Evolutionary conservation across 2,113 vertebrate species (phyloP).

Genomic region (Sinocyclocheilus rhinocerous): DNA sequence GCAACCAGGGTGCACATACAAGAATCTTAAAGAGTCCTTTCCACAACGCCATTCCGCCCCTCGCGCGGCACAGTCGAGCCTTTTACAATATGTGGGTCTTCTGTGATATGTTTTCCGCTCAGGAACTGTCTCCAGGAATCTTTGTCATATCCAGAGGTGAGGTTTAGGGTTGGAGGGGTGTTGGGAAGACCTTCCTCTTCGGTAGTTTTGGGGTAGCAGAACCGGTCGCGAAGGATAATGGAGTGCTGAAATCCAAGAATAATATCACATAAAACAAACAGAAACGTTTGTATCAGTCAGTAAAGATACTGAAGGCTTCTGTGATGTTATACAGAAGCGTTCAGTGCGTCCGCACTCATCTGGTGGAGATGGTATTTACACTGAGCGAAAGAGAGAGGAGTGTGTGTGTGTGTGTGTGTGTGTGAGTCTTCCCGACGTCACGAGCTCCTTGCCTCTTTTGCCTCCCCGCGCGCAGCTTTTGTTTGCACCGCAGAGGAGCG

Average conservation of each 20-base stretch:
- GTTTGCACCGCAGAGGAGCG: constrained; percentile 50
- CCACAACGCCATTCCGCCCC: constrained; percentile 46
- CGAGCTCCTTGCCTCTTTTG: constrained; percentile 34
- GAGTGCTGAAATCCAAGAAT: neutral
- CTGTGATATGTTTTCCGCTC: constrained; percentile 15
- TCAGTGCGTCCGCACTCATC: constrained; percentile 10
- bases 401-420: neutral
- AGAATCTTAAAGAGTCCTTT: constrained; percentile 29
- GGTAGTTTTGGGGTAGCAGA: neutral
- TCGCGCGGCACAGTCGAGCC: neutral
- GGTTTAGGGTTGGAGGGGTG: neutral
- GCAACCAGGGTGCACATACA: neutral
- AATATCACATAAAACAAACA: neutral
- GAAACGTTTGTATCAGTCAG: neutral
- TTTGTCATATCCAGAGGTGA: constrained; percentile 40
- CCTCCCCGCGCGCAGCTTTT: constrained; percentile 51
- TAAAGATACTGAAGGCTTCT: neutral
- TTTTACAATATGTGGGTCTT: constrained; percentile 25
- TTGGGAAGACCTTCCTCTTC: neutral
- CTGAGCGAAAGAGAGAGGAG: constrained; percentile 24
- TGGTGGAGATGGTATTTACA: constrained; percentile 19
- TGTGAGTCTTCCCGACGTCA: constrained; percentile 73
- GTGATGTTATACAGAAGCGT: constrained; percentile 24
- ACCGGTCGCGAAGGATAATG: neutral
- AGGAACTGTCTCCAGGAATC: constrained; percentile 28